Evolutionary conservation across 2,888 invertebrate species (phyloP).

Genomic region (Ischnura elegans): DNA sequence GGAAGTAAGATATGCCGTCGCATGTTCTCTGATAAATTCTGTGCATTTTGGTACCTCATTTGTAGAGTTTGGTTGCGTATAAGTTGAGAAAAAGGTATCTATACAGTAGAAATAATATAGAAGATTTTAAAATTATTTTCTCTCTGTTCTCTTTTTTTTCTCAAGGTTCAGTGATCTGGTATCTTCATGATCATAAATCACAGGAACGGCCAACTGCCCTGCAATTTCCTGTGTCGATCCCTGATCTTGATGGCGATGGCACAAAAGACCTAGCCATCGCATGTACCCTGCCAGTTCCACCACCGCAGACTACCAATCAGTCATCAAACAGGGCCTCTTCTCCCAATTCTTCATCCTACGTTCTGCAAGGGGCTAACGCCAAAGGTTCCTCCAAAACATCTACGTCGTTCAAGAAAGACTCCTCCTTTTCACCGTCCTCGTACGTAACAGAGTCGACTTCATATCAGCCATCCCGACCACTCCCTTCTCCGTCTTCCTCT

Average conservation of each 20-base stretch:
- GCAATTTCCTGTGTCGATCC: constrained; percentile 85
- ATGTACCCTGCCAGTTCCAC: constrained; percentile 78
- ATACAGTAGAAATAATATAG: no score
- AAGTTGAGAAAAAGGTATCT: no score
- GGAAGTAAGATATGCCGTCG: no score
- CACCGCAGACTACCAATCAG: background rate
- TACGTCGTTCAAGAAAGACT: constrained; percentile 36
- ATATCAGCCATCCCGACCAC: constrained; percentile 73
- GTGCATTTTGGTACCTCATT: no score
- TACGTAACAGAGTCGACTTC: constrained; percentile 38
- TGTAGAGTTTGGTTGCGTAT: no score
- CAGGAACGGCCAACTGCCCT: constrained; percentile 80
- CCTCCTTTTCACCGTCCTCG: background rate
- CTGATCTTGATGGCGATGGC: constrained; percentile 86
- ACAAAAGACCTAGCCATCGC: constrained; percentile 84
- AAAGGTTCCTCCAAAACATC: background rate
- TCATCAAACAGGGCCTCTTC: constrained; percentile 26
- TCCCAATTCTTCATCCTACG: constrained; percentile 26
- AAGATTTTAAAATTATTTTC: no score
- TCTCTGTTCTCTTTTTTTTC: no score
- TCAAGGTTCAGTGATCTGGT: constrained; percentile 79
- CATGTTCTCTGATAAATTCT: no score
- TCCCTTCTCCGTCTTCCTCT: constrained; percentile 79
- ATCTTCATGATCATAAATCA: constrained; percentile 81
- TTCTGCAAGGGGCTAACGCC: background rate